A percentile compares a stretch with the other conserved stretches of the same genome.
Conservation (phyloP, 2,888 invertebrate species). For the Pantelozetes paolii region DNA sequence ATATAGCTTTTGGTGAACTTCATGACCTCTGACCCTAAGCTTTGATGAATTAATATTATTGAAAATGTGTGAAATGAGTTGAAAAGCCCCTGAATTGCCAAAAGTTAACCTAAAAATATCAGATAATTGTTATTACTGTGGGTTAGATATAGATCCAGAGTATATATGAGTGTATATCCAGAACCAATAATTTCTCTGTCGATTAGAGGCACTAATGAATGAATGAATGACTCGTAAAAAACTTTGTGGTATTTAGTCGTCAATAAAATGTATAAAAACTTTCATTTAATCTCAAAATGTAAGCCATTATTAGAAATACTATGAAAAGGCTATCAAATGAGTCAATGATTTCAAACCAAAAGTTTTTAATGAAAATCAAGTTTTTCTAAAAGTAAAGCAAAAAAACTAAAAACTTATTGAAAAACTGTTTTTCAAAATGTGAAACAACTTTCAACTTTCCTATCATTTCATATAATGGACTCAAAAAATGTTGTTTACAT, state of each 20-base stretch:
- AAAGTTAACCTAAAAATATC: no score
- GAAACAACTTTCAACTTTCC: slow-evolving; percentile 18
- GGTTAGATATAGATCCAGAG: no score
- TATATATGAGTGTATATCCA: no score
- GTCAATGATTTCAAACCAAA: slow-evolving; percentile 13
- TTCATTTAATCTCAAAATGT: neutral
- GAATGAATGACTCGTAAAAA: no score
- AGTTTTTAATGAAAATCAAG: slow-evolving; percentile 11
- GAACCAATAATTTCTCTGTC: no score
- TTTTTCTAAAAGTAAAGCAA: slow-evolving; percentile 12
- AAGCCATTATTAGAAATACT: slow-evolving; percentile 6
- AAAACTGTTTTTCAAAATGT: neutral
- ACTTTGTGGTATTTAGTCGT: neutral
- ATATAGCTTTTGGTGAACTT: no score
- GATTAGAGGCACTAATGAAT: no score
- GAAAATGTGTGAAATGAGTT: no score
- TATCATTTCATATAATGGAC: neutral
- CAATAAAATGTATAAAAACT: neutral
- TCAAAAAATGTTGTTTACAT: slow-evolving; percentile 18
- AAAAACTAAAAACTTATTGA: neutral
- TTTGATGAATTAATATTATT: no score
- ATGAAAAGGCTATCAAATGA: neutral
- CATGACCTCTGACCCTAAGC: no score
- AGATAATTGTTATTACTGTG: no score
- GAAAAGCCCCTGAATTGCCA: no score